A percentile compares a stretch with the other conserved stretches of the same genome.
Evolutionary conservation across 2,888 invertebrate species (phyloP).

Genomic region (Podabrus alpinus): DNA sequence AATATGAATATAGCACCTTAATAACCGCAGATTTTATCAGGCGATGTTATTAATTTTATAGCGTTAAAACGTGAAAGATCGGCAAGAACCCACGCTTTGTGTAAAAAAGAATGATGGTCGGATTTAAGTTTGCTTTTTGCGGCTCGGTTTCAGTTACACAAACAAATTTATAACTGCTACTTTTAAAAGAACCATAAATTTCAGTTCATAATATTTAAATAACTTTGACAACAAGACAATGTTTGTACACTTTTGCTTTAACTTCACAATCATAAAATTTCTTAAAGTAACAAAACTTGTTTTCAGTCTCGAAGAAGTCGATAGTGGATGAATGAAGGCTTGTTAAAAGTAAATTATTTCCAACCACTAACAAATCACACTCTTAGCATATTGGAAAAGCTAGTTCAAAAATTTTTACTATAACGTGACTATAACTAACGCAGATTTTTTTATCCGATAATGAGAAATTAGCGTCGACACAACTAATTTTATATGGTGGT

Average conservation of each 20-base stretch:
- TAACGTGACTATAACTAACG: neutral
- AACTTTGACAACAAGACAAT: conserved; percentile 22
- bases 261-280: conserved; percentile 22
- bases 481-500: neutral
- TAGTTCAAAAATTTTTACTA: neutral
- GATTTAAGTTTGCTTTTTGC: conserved; percentile 36
- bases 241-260: conserved; percentile 8
- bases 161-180: conserved; percentile 37
- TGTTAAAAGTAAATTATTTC: conserved; percentile 10
- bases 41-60: conserved; percentile 36
- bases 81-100: conserved; percentile 32
- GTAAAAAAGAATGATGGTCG: conserved; percentile 36
- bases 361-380: neutral
- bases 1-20: conserved; percentile 33
- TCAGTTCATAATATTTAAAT: conserved; percentile 30
- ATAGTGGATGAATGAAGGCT: conserved; percentile 23
- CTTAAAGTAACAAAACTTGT: conserved; percentile 29
- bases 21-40: conserved; percentile 36
- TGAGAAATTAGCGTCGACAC: neutral
- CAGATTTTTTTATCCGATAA: neutral
- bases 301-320: conserved; percentile 15
- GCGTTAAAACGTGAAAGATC: conserved; percentile 29
- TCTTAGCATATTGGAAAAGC: neutral
- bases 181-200: conserved; percentile 36
- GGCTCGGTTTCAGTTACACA: conserved; percentile 33